Evolutionary conservation across 2,797 vertebrate species (phyloP).

Genomic region (Merluccius polli): DNA sequence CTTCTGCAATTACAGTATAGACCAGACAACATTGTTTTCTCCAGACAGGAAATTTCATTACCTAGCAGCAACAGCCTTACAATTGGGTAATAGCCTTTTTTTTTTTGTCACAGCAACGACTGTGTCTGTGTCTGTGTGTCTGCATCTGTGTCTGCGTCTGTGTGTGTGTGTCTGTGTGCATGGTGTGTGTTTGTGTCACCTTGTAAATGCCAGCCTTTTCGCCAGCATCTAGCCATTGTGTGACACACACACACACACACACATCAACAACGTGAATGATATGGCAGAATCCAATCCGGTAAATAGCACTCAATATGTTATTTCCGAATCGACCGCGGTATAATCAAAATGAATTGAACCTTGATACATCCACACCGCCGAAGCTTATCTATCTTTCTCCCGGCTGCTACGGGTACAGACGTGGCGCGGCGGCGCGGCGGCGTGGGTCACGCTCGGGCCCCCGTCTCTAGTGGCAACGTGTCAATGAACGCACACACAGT

Average conservation of each 20-base stretch:
- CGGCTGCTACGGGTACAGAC: conserved; percentile 58
- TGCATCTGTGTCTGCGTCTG: neutral
- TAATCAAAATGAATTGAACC: conserved; percentile 66
- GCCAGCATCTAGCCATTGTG: conserved; percentile 49
- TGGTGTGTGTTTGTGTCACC: conserved; percentile 46
- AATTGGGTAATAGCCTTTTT: conserved; percentile 74
- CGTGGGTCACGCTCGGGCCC: conserved; percentile 31
- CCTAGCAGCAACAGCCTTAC: conserved; percentile 65
- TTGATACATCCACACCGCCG: conserved; percentile 42
- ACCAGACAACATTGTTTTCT: conserved; percentile 74
- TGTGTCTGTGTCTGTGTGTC: conserved; percentile 39
- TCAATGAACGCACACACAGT: conserved; percentile 41
- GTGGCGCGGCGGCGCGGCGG: too few species aligned
- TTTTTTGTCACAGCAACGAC: conserved; percentile 66
- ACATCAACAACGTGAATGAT: conserved; percentile 38
- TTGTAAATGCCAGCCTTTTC: conserved; percentile 63
- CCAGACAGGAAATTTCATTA: conserved; percentile 78
- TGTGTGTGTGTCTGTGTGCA: neutral
- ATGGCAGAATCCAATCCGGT: conserved; percentile 43
- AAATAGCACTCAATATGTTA: conserved; percentile 53
- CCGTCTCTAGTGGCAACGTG: conserved; percentile 29
- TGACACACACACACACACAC: conserved; percentile 51
- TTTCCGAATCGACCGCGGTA: conserved; percentile 55
- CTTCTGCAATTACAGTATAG: conserved; percentile 66
- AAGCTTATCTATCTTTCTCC: conserved; percentile 43